phyloP scores from a whole-genome alignment of 2,113 vertebrate genomes.

The Cephalophus harveyi region DNA sequence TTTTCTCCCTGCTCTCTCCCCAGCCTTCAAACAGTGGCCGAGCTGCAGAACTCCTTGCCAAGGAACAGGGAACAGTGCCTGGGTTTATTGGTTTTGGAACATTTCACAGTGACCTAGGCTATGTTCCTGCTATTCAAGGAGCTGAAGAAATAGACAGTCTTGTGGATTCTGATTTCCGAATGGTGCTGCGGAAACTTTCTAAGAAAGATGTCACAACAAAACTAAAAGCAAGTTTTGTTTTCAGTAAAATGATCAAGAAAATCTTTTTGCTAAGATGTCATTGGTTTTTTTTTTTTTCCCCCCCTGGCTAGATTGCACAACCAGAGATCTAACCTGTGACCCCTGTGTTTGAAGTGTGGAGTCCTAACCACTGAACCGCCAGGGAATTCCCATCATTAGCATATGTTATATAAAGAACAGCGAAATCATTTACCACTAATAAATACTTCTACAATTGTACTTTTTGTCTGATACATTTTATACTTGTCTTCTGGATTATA shows the following conservation, averaged over 20 bases:
- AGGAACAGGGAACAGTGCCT: slow-evolving; percentile 92
- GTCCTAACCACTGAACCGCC: neutral
- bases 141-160: slow-evolving; percentile 96
- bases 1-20: neutral
- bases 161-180: slow-evolving; percentile 95
- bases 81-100: slow-evolving; percentile 95
- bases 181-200: slow-evolving; percentile 95
- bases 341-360: neutral
- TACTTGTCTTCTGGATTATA: neutral
- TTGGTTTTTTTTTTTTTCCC: neutral
- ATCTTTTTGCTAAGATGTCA: slow-evolving; percentile 23
- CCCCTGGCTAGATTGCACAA: neutral
- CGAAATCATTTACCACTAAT: neutral
- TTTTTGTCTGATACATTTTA: neutral
- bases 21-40: slow-evolving; percentile 97
- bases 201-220: slow-evolving; percentile 95
- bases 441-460: neutral
- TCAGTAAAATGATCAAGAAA: neutral
- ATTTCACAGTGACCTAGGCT: slow-evolving; percentile 88
- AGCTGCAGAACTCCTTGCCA: slow-evolving; percentile 93
- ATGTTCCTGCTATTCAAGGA: slow-evolving; percentile 95
- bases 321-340: neutral
- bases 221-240: slow-evolving; percentile 87
- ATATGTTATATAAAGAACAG: slow-evolving; percentile 19
- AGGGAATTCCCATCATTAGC: neutral